A percentile compares a stretch with the other conserved stretches of the same genome.
phyloP scores from a whole-genome alignment of 2,113 vertebrate genomes.

The Phalacrocorax brasilianus region DNA sequence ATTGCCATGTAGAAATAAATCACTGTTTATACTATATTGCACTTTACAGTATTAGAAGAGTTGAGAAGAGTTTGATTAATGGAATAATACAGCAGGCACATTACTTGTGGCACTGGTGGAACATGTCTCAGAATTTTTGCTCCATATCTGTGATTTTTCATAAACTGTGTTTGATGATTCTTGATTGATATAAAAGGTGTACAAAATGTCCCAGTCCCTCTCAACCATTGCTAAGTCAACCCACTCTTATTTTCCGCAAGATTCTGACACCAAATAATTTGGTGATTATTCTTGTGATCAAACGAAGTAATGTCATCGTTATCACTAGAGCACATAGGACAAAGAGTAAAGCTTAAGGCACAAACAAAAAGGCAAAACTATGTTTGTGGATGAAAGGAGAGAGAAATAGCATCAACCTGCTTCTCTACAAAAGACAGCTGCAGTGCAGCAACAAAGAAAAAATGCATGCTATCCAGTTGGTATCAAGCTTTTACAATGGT shows the following conservation, averaged over 20 bases:
- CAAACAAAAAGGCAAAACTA: not conserved
- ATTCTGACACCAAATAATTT: not conserved
- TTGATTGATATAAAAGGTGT: not conserved
- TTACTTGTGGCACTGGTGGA: not conserved
- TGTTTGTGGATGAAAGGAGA: not conserved
- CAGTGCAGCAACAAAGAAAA: not conserved
- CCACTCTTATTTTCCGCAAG: not conserved
- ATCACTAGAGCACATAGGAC: not conserved
- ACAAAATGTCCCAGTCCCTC: not conserved
- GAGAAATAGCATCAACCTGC: not conserved
- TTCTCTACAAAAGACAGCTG: not conserved
- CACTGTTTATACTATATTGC: not conserved
- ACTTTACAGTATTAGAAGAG: not conserved
- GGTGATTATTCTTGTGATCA: not conserved
- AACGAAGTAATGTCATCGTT: not conserved
- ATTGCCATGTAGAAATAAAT: conserved; percentile 2
- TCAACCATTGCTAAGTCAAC: not conserved
- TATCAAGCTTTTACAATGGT: not conserved
- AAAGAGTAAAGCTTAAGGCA: not conserved
- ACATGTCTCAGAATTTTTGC: not conserved
- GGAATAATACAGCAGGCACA: not conserved
- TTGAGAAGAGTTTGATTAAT: not conserved
- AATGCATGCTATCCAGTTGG: not conserved
- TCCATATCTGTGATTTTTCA: not conserved
- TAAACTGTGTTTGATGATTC: not conserved